These are phyloP conservation scores for Drosophila grimshawi DNA, from an alignment of 1,140 invertebrate genomes.

Conservation along the genomic window DNA sequence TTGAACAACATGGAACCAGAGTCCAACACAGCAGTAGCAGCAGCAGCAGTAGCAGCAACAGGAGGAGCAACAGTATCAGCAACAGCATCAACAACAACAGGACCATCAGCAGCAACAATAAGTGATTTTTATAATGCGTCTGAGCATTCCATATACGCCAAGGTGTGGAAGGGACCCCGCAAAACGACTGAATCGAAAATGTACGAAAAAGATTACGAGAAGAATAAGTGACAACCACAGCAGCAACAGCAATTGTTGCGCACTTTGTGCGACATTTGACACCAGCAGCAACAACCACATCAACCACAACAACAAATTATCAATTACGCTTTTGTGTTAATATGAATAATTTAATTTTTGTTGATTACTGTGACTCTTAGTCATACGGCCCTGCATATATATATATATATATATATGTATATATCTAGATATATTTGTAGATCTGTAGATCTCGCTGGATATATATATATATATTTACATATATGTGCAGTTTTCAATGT, in stretches of 20 bases:
- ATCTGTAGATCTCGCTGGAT: background rate
- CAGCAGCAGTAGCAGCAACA: constrained; percentile 29
- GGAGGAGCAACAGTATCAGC: constrained; percentile 16
- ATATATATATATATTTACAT: constrained; percentile 8
- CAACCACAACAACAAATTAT: constrained; percentile 16
- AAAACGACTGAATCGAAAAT: constrained; percentile 84
- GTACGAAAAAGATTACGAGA: constrained; percentile 60
- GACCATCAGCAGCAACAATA: constrained; percentile 37
- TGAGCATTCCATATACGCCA: constrained; percentile 83
- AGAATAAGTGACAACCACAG: background rate
- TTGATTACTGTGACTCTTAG: constrained; percentile 20
- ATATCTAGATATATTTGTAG: background rate
- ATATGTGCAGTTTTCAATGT: constrained; percentile 4
- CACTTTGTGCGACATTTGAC: background rate
- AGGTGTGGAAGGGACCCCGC: constrained; percentile 84
- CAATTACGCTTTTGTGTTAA: constrained; percentile 35
- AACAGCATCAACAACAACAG: background rate
- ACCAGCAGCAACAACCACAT: constrained; percentile 10
- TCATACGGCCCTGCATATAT: constrained; percentile 18
- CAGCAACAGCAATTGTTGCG: background rate
- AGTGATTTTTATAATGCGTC: constrained; percentile 56
- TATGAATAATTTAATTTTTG: constrained; percentile 7
- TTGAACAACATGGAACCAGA: constrained; percentile 12
- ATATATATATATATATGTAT: background rate
- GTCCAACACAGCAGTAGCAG: constrained; percentile 31